Evolutionary conservation across 2,797 vertebrate species (phyloP), one percentile per base, ranked within the genome.

Genomic region (Morus bassanus): DNA sequence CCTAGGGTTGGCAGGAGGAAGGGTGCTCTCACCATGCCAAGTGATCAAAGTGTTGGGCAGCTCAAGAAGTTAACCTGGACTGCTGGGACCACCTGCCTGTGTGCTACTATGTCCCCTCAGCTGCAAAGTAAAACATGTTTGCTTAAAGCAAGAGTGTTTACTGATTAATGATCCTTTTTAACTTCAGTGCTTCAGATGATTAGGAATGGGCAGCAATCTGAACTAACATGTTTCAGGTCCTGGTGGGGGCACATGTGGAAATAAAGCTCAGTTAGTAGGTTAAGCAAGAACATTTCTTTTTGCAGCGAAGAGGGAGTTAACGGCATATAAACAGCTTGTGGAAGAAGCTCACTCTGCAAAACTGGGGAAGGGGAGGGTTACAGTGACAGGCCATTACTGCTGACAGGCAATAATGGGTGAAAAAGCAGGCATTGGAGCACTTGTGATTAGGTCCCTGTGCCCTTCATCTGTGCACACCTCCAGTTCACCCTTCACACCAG

Each of bases 121-220:
- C 51, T 48, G 59, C 63, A 37, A 43, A 87, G 46, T 7, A 41
- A 82, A 93, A 69, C 0, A 2, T 48, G 67, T 91, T 89, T 93
- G 64, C 81, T 94, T 96, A 80, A 74, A 93, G 68, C 6, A 18
- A 80, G 75, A 74, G 79, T 92, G 95, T 83, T 96, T 95, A 96
- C 94, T 96, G 96, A 96, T 93, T 92, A 95, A 91, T 70, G 92
- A 92, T 85, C 78, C 67, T 30, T 89, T 89, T 15, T 67, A 93
- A 89, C 95, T 91, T 56, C 37, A 31, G 72, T 85, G 63, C 74
- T 85, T 67, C 22, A 4, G 78, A 31, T 60, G 86, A 30, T 94
- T 56, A 73, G 51, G 74, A 74, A 11, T 0, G 27, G 78, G 89
- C 88, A 92, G 86, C 75, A 89, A 67, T 60, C 51, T 1, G 18